Evolutionary conservation across 53 echinoderm and acorn worm genomes (phyloP).

Genomic region (Stichopus horrens): DNA sequence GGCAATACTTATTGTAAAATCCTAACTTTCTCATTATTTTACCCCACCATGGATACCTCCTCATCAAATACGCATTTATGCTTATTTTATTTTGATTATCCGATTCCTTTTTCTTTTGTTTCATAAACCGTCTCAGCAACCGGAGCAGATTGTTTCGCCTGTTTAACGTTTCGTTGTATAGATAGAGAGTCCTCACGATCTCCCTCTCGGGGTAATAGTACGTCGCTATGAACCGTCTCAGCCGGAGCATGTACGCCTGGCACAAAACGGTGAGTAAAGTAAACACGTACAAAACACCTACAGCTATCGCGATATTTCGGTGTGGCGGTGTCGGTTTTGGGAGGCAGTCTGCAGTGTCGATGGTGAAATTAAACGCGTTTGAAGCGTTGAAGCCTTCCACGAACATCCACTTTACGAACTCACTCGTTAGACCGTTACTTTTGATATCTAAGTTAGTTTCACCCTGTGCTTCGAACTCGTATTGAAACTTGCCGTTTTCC

Average conservation of each 20-base stretch:
- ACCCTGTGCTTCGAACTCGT: slow-evolving; percentile 60
- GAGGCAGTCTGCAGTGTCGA: slow-evolving; percentile 72
- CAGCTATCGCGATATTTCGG: slow-evolving; percentile 52
- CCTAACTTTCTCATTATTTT: slow-evolving; percentile 63
- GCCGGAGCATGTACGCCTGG: slow-evolving; percentile 81
- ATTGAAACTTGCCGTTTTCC: slow-evolving; percentile 73
- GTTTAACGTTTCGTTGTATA: slow-evolving; percentile 84
- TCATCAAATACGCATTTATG: slow-evolving; percentile 64
- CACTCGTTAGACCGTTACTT: slow-evolving; percentile 64
- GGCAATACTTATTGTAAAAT: slow-evolving; percentile 56
- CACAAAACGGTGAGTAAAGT: slow-evolving; percentile 75
- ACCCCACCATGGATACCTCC: slow-evolving; percentile 63
- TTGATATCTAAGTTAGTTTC: slow-evolving; percentile 63
- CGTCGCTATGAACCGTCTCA: slow-evolving; percentile 74
- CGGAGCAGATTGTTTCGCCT: slow-evolving; percentile 69
- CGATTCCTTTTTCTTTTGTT: slow-evolving; percentile 66
- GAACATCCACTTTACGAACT: slow-evolving; percentile 64
- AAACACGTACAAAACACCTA: slow-evolving; percentile 71
- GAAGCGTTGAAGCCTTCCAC: slow-evolving; percentile 74
- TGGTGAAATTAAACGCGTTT: slow-evolving; percentile 63
- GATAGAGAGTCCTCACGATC: slow-evolving; percentile 66
- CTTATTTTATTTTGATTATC: slow-evolving; percentile 66
- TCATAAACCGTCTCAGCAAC: slow-evolving; percentile 61
- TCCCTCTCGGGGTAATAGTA: slow-evolving; percentile 92
- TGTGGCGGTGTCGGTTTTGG: slow-evolving; percentile 67